Percentiles rank a stretch among this genome's conserved stretches.
phyloP scores from a whole-genome alignment of 2,888 invertebrate species.

The Stenodema calcarata region DNA sequence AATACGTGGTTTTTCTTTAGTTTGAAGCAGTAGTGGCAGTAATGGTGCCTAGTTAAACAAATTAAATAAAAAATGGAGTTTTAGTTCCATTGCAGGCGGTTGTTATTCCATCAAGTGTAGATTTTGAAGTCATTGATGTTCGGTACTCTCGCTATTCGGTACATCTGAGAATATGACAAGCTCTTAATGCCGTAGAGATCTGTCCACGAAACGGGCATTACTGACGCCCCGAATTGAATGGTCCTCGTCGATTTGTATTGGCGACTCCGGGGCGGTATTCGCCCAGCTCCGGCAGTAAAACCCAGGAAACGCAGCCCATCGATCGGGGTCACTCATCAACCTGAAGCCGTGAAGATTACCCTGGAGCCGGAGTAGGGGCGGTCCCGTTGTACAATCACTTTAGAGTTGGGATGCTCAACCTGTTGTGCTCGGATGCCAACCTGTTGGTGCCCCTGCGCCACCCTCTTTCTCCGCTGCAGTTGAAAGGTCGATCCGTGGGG shows the following conservation, averaged over 20 bases:
- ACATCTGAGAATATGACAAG: no score
- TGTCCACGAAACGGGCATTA: neutral
- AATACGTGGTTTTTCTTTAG: no score
- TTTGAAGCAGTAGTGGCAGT: no score
- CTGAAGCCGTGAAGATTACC: neutral
- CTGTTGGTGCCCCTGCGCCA: neutral
- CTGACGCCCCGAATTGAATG: neutral
- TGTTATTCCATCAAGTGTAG: no score
- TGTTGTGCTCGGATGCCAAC: neutral
- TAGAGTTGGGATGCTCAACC: neutral
- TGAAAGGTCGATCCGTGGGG: neutral
- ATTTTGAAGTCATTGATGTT: no score
- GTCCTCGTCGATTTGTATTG: neutral
- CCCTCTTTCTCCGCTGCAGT: neutral
- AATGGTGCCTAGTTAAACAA: no score
- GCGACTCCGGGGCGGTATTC: neutral
- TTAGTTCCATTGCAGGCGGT: no score
- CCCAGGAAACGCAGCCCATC: neutral
- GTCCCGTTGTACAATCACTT: slow-evolving; percentile 36
- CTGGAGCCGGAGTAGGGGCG: neutral
- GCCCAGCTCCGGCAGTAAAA: neutral
- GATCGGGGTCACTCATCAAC: neutral
- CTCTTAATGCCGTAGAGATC: no score
- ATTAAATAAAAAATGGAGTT: no score
- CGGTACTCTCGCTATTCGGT: no score